Evolutionary conservation across 2,797 vertebrate genomes (phyloP).

Genomic region (Psittacula derbiana): DNA sequence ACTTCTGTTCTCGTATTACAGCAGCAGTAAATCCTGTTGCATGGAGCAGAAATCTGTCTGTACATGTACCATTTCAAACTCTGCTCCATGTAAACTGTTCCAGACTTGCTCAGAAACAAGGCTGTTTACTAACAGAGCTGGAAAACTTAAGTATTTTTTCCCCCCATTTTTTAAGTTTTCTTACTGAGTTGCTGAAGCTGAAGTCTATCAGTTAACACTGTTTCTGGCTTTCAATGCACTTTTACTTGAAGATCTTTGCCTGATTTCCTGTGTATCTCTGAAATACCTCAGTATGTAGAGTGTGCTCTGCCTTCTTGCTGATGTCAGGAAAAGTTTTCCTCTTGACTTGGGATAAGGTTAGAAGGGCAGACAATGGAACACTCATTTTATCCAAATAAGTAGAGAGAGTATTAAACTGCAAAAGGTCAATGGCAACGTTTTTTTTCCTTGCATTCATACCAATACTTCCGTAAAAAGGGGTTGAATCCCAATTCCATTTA

Average conservation of each 20-base stretch:
- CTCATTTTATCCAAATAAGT: not conserved
- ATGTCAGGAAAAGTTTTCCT: not conserved
- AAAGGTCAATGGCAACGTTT: not conserved
- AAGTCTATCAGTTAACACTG: not conserved
- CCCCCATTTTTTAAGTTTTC: rapidly evolving
- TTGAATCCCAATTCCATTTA: not conserved
- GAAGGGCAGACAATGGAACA: not conserved
- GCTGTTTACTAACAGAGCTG: not conserved
- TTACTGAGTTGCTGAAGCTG: not conserved
- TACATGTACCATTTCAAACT: not conserved
- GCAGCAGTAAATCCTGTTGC: conserved; percentile 40
- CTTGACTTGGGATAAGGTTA: not conserved
- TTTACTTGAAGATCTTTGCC: not conserved
- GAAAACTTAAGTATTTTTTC: not conserved
- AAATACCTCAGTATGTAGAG: not conserved
- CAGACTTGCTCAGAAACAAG: not conserved
- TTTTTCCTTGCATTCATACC: not conserved
- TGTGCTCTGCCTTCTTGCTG: not conserved
- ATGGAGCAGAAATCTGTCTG: not conserved
- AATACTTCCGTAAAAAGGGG: not conserved
- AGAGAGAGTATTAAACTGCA: not conserved
- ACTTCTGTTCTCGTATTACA: conserved; percentile 9
- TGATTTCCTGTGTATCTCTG: not conserved
- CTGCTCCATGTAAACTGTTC: not conserved
- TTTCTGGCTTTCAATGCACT: not conserved